Conservation (phyloP, 2,888 invertebrate genomes). For the Neria commutata region DNA sequence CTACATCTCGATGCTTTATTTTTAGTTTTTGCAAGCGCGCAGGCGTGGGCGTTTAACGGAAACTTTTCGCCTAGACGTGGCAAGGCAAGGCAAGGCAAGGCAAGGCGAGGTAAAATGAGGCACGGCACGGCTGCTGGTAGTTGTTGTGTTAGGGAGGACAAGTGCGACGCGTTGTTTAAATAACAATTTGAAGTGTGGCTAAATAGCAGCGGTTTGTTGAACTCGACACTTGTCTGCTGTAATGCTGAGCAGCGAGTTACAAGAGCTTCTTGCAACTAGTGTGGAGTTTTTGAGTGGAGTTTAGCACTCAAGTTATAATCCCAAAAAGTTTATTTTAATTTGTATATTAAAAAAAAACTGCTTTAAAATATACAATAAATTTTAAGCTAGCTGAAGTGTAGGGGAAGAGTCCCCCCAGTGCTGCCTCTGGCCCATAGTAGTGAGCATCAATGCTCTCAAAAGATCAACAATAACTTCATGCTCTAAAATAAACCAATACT, state of each 20-base stretch:
- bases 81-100: neutral
- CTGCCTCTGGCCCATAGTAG: too few species aligned
- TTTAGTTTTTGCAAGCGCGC: conserved; percentile 15
- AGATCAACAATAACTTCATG: too few species aligned
- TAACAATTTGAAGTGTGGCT: conserved; percentile 22
- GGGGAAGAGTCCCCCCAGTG: too few species aligned
- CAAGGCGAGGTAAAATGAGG: neutral
- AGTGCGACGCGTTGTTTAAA: conserved; percentile 20
- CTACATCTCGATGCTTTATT: conserved; percentile 36
- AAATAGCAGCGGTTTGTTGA: conserved; percentile 34
- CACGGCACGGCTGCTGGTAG: neutral
- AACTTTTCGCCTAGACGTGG: conserved; percentile 14
- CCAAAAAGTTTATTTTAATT: too few species aligned
- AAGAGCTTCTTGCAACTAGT: too few species aligned
- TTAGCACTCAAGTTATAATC: too few species aligned
- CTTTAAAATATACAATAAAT: too few species aligned
- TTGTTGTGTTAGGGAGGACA: neutral
- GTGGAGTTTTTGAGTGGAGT: too few species aligned
- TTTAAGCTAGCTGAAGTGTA: too few species aligned
- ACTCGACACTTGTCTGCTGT: conserved; percentile 36
- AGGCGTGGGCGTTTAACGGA: conserved; percentile 20
- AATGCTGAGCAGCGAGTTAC: conserved; percentile 24
- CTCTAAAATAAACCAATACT: too few species aligned
- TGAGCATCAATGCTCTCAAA: too few species aligned
- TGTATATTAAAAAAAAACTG: too few species aligned